Evolutionary conservation across 2,797 vertebrate species (phyloP), one percentile per base, ranked within the genome.

Genomic region (Selene dorsalis): DNA sequence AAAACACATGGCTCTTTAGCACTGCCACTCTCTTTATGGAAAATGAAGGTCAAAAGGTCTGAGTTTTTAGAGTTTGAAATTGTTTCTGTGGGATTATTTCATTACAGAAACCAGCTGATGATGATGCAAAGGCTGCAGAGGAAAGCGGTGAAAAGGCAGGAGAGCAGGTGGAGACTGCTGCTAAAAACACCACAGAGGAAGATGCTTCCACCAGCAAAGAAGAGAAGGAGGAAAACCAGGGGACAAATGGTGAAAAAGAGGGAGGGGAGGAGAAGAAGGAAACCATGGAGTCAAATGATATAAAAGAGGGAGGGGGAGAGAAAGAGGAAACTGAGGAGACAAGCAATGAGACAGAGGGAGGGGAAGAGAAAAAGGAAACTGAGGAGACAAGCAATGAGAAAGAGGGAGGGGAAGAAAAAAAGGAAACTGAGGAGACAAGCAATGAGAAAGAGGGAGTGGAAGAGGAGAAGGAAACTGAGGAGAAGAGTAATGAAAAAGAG

Each of bases 41-140:
- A 45, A 71, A 28, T 69, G 30, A 53, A 67, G 52, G 26, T 69
- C 63, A 59, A 24, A 57, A 30, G 24, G 4, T 63, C 8, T 69
- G 47, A 59, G 43, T 39, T 58, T n/a, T 73, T 76, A 72, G 30
- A 69, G 43, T n/a, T 71, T 18, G 63, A 18, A 86, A 41, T 68
- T 59, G 35, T 60, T 72, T 65, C 39, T 94, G 90, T 94, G 88
- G 92, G 94, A 69, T 92, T 73, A 80, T 92, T 81, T 56, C 57
- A 58, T 84, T 94, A 91, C 95, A 95, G 92, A 95, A 94, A 93
- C 88, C 90, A 69, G 86, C 88, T 52, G 85, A 90, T 18, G 87
- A 89, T 39, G 87, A 62, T 22, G 82, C 84, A 79, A 95, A 96
- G 86, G 88, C 77, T 3, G 76, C 88, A 71, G 95, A 93, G 20